Evolutionary conservation across 1,140 invertebrate species (phyloP), one percentile per base, ranked within the genome.

Genomic region (Chironomus striatipennis): DNA sequence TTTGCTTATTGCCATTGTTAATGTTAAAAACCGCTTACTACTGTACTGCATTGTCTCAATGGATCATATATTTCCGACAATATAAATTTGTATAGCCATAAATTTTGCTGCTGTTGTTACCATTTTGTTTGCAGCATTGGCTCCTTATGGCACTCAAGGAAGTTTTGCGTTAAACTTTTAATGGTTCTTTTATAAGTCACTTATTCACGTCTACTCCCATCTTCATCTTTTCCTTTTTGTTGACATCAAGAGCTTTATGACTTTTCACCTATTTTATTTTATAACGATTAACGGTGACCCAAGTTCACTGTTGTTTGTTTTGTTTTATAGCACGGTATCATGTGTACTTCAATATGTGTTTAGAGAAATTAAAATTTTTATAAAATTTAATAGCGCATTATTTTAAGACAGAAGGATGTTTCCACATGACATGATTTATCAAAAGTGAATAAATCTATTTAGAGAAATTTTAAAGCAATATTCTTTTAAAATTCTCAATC

Each of bases 191-290:
- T 57, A 57, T 57, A 57, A 57, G 47, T 34, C 24, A 57, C 47
- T 57, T n/a, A 57, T 57, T 57, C 47, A n/a, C 9, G 12, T 57
- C 12, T 47, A 10, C 15, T 47, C 43, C 43, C 15, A 15, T 15
- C 47, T 10, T 34, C 24, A 34, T 34, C 24, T 34, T 34, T 34
- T 34, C 24, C 4, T 57, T 57, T 57, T 57, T 57, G 47, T 12
- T n/a, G n/a, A 57, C 47, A 57, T 12, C 47, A 57, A 10, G 12
- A 57, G 12, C 47, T 57, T 57, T 57, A 57, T 57, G 47, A n/a
- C 47, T 57, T 57, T 57, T 57, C 47, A 57, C 47, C 47, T 57
- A 57, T 57, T 57, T 57, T n/a, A 57, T 57, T 57, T 57, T 57
- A 57, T 57, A 57, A 57, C 47, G 47, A 57, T 57, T 57, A 57